Percentiles rank a stretch among this genome's conserved stretches.
phyloP scores from a whole-genome alignment of 35 echinoderm and acorn worm genomes.

The Ophiothrix spiculata region DNA sequence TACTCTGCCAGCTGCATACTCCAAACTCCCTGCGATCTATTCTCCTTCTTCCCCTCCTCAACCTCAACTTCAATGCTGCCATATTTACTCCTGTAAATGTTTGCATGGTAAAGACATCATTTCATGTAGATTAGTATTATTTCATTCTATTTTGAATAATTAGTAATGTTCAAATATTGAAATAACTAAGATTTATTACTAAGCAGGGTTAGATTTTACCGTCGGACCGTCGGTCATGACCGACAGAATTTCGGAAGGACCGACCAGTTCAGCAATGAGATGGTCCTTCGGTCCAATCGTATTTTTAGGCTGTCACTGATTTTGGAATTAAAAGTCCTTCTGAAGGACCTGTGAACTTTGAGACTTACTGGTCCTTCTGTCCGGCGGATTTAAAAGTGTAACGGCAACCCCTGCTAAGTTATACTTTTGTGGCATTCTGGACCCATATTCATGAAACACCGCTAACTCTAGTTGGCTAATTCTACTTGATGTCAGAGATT shows the following conservation, averaged over 20 bases:
- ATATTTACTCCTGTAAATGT: conserved; percentile 48
- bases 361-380: no score
- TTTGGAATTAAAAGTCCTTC: no score
- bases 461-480: no score
- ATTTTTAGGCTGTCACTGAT: no score
- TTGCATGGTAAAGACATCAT: background rate
- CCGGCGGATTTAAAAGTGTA: no score
- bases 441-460: no score
- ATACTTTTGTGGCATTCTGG: background rate
- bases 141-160: background rate
- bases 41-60: conserved; percentile 97
- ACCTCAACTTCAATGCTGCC: conserved; percentile 83
- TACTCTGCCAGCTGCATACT: conserved; percentile 55
- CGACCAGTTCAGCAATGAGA: no score
- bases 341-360: no score
- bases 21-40: conserved; percentile 69
- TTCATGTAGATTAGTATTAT: background rate
- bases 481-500: background rate
- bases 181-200: background rate
- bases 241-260: no score
- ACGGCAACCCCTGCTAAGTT: background rate
- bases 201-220: no score
- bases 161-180: background rate
- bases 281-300: no score
- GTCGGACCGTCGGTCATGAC: no score